phyloP scores from a whole-genome alignment of 2,113 vertebrate species.

The Rousettus leschenaultii region DNA sequence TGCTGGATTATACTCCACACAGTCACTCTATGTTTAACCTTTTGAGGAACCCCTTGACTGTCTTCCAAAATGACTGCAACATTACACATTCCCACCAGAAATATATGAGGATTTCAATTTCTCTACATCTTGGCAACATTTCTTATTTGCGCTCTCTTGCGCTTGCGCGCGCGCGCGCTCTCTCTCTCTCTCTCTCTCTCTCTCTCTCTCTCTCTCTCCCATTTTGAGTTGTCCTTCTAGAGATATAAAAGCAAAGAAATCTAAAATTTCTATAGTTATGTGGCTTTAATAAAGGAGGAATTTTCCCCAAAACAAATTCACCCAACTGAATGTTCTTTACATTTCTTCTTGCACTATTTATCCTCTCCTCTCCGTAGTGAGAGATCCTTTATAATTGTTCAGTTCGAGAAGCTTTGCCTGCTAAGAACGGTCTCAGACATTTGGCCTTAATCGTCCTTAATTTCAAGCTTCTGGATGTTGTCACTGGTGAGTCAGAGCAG shows the following conservation, averaged over 20 bases:
- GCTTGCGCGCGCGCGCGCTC: background rate
- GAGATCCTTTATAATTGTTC: background rate
- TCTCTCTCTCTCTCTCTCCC: background rate
- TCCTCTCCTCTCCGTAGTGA: background rate
- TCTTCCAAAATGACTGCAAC: background rate
- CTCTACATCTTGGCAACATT: background rate
- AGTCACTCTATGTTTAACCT: background rate
- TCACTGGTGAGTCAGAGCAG: background rate
- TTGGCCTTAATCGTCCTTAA: background rate
- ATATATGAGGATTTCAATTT: background rate
- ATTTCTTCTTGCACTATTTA: background rate
- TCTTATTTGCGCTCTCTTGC: background rate
- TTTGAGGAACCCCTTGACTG: background rate
- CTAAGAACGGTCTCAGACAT: background rate
- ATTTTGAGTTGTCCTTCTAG: constrained; percentile 19
- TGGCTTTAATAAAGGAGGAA: background rate
- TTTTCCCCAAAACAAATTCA: constrained; percentile 26
- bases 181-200: no score
- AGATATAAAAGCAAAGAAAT: constrained; percentile 35
- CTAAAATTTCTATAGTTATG: constrained; percentile 18
- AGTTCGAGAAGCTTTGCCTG: background rate
- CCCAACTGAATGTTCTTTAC: constrained; percentile 9
- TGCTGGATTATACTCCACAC: background rate
- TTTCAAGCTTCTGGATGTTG: background rate
- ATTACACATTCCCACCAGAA: background rate